Evolutionary conservation across 1,140 invertebrate species (phyloP).

Genomic region (Pteromalus puparum): DNA sequence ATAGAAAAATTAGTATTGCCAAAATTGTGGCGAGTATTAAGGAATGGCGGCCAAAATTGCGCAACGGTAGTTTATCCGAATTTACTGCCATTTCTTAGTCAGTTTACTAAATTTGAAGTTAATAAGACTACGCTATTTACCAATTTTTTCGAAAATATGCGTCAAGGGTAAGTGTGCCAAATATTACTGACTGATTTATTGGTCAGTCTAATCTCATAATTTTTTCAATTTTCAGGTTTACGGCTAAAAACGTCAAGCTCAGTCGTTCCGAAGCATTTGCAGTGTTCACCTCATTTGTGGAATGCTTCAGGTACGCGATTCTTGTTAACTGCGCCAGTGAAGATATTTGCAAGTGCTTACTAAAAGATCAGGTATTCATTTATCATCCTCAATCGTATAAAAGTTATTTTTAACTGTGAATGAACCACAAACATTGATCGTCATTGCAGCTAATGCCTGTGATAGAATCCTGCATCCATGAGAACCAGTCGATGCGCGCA

Average conservation of each 20-base stretch:
- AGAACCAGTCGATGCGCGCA: conserved; percentile 67
- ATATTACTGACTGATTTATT: background rate
- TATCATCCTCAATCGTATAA: conserved; percentile 18
- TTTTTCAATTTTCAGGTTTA: conserved; percentile 65
- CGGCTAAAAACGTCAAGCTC: conserved; percentile 71
- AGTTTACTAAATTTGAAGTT: conserved; percentile 78
- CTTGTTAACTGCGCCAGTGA: conserved; percentile 69
- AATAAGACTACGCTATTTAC: conserved; percentile 78
- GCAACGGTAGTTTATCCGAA: conserved; percentile 83
- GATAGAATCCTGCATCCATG: conserved; percentile 72
- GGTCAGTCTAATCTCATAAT: background rate
- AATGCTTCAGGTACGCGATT: conserved; percentile 82
- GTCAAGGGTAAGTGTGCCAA: conserved; percentile 74
- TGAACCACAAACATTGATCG: background rate
- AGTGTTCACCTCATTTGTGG: conserved; percentile 80
- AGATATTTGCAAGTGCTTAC: conserved; percentile 67
- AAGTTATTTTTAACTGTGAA: background rate
- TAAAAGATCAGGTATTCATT: conserved; percentile 66
- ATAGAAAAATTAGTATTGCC: conserved; percentile 83
- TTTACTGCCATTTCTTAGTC: conserved; percentile 84
- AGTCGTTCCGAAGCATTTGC: conserved; percentile 79
- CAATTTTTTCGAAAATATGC: conserved; percentile 83
- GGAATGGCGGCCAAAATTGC: conserved; percentile 82
- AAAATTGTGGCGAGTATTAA: conserved; percentile 81
- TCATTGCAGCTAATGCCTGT: conserved; percentile 72